Percentiles rank a stretch among this genome's conserved stretches.
Evolutionary conservation across 2,888 invertebrate species (phyloP).

Genomic region (Tetragonula carbonaria): DNA sequence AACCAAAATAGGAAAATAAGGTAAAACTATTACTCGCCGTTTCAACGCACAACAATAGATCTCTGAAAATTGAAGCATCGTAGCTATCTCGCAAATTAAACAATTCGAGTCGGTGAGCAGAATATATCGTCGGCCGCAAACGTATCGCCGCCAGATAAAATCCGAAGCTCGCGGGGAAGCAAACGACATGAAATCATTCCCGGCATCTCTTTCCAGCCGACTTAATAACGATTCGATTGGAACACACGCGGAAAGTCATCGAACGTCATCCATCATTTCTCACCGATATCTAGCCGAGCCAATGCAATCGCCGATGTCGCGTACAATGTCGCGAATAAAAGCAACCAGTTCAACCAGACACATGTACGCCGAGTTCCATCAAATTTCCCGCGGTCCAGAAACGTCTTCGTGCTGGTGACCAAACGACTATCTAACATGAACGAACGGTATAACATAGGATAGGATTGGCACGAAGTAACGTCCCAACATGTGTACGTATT

Average conservation of each 20-base stretch:
- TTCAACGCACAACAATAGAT: background rate
- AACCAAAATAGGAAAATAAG: background rate
- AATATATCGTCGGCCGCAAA: background rate
- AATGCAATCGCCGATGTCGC: slow-evolving; percentile 1
- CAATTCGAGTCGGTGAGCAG: slow-evolving; percentile 4
- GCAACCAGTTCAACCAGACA: background rate
- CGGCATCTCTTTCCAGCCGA: slow-evolving; percentile 33
- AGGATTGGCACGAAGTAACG: background rate
- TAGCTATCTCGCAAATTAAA: background rate
- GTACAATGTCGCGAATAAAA: background rate
- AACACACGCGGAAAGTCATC: slow-evolving; percentile 17
- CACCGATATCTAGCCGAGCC: slow-evolving; percentile 2
- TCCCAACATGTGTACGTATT: slow-evolving; percentile 8
- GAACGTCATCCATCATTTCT: slow-evolving; percentile 28
- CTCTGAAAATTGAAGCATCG: background rate
- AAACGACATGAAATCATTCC: slow-evolving; percentile 26
- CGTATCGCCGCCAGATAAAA: slow-evolving; percentile 16
- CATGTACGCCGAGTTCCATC: slow-evolving; percentile 13
- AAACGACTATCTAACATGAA: slow-evolving; percentile 16
- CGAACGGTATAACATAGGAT: background rate
- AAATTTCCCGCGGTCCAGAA: slow-evolving; percentile 29
- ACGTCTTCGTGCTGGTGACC: background rate
- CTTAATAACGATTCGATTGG: slow-evolving; percentile 25
- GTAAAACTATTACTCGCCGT: background rate
- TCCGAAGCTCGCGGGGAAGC: slow-evolving; percentile 1